phyloP scores from a whole-genome alignment of 2,113 vertebrate species.

The Larimichthys polyactis region DNA sequence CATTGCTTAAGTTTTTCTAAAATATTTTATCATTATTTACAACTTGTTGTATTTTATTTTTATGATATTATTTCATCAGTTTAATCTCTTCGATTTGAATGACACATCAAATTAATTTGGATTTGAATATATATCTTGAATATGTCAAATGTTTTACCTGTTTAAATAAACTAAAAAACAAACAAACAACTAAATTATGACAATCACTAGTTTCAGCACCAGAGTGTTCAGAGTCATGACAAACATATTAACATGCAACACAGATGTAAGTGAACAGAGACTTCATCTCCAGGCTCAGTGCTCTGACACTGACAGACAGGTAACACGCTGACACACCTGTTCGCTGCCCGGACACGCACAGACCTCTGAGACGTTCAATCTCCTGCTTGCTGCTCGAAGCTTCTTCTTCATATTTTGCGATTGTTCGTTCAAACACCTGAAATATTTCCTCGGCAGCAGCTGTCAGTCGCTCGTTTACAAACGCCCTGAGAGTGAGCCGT shows the following conservation, averaged over 20 bases:
- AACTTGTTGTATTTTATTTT: too few relatives aligned
- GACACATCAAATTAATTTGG: too few relatives aligned
- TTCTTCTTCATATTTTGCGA: constrained; percentile 72
- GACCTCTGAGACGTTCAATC: constrained; percentile 57
- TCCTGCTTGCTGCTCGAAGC: constrained; percentile 61
- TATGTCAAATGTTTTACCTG: too few relatives aligned
- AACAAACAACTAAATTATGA: too few relatives aligned
- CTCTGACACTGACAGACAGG: not conserved
- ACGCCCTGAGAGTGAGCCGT: constrained; percentile 47
- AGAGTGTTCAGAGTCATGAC: not conserved
- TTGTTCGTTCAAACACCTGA: constrained; percentile 61
- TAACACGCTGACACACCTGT: constrained; percentile 43
- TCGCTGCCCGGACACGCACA: constrained; percentile 40
- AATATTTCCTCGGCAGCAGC: constrained; percentile 71
- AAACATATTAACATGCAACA: not conserved
- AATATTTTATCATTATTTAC: too few relatives aligned
- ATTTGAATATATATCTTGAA: too few relatives aligned
- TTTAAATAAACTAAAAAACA: too few relatives aligned
- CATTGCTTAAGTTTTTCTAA: too few relatives aligned
- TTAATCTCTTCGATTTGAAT: too few relatives aligned
- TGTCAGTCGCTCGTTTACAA: constrained; percentile 63
- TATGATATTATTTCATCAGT: too few relatives aligned
- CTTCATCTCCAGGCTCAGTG: not conserved
- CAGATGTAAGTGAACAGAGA: not conserved
- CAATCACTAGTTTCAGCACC: too few relatives aligned